A percentile compares a stretch with the other conserved stretches of the same genome.
Conservation (phyloP, 2,888 invertebrate genomes). For the Drosophila stalkeri region DNA sequence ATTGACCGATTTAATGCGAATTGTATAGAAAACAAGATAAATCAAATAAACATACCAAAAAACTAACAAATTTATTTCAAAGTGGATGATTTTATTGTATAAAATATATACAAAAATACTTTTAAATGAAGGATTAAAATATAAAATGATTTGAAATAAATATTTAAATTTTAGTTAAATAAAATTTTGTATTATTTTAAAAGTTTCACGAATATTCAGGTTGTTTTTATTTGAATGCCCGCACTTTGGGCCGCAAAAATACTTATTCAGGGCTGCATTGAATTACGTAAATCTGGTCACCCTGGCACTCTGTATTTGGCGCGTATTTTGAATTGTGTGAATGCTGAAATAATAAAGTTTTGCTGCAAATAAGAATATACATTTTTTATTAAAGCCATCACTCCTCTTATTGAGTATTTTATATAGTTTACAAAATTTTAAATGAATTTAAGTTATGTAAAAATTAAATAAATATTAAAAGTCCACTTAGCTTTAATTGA, state of each 20-base stretch:
- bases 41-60: slow-evolving; percentile 48
- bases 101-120: neutral
- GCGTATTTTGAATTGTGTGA: slow-evolving; percentile 13
- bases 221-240: neutral
- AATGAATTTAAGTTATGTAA: too few species aligned
- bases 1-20: slow-evolving; percentile 53
- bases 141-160: neutral
- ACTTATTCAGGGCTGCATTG: slow-evolving; percentile 19
- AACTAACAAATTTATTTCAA: slow-evolving; percentile 3
- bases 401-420: too few species aligned
- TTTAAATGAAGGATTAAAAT: too few species aligned
- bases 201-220: neutral
- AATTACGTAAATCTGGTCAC: slow-evolving; percentile 27
- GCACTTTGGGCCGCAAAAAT: neutral
- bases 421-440: too few species aligned
- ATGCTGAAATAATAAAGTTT: neutral
- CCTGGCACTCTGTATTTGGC: slow-evolving; percentile 8
- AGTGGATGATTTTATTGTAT: neutral
- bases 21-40: slow-evolving; percentile 61
- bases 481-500: neutral
- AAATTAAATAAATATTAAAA: neutral
- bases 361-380: neutral
- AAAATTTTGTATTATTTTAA: neutral
- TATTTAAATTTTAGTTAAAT: neutral
- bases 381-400: neutral